Percentiles rank a stretch among this genome's conserved stretches.
Evolutionary conservation across 2,797 vertebrate species (phyloP).

Genomic region (Gobionotothen gibberifrons): DNA sequence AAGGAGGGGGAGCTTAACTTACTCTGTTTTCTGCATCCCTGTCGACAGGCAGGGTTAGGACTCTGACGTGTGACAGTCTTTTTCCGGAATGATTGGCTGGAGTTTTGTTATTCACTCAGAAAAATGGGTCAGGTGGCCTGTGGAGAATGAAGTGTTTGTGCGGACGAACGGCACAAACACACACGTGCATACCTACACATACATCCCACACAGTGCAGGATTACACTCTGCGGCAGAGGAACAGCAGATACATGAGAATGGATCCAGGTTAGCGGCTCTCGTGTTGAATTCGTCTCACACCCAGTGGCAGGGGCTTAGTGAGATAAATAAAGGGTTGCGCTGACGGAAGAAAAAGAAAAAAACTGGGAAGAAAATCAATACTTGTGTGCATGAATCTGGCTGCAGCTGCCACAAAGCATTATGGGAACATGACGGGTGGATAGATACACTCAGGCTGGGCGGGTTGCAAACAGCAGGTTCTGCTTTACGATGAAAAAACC

Average conservation of each 20-base stretch:
- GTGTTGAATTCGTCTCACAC: slow-evolving; percentile 60
- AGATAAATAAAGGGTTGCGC: slow-evolving; percentile 79
- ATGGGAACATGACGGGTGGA: slow-evolving; percentile 86
- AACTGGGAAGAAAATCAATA: slow-evolving; percentile 88
- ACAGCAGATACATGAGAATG: slow-evolving; percentile 69
- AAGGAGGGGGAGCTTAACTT: slow-evolving; percentile 38
- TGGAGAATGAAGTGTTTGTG: slow-evolving; percentile 76
- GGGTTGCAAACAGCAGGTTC: slow-evolving; percentile 49
- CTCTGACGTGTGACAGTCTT: slow-evolving; percentile 70
- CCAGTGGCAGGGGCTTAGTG: slow-evolving; percentile 80
- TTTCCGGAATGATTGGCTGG: slow-evolving; percentile 76
- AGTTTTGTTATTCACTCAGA: slow-evolving; percentile 79
- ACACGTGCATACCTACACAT: slow-evolving; percentile 53
- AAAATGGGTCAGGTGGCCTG: slow-evolving; percentile 84
- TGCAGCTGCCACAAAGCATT: slow-evolving; percentile 90
- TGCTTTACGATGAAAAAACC: too few species aligned
- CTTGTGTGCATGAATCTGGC: slow-evolving; percentile 93
- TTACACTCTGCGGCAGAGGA: slow-evolving; percentile 56
- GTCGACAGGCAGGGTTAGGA: slow-evolving; percentile 76
- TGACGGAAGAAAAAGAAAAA: slow-evolving; percentile 52
- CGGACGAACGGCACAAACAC: slow-evolving; percentile 57
- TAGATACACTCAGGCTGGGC: slow-evolving; percentile 73
- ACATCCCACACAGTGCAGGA: slow-evolving; percentile 59
- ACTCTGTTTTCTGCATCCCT: slow-evolving; percentile 34
- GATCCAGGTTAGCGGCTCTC: slow-evolving; percentile 56